Conservation (phyloP, 2,113 vertebrate genomes). For the Hemiprocne comata region DNA sequence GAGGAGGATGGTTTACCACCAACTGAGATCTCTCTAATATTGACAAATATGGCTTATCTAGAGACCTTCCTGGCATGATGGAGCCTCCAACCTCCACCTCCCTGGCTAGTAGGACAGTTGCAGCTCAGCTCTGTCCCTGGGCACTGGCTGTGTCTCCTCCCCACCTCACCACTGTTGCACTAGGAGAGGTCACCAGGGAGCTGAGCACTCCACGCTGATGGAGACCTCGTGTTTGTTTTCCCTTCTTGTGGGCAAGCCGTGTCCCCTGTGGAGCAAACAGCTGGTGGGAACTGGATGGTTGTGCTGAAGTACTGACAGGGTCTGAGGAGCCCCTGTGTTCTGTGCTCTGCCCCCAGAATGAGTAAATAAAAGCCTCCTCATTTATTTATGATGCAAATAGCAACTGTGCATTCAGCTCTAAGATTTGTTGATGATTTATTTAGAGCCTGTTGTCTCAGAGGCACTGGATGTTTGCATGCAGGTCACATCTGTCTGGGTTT, state of each 20-base stretch:
- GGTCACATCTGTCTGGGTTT: conserved; percentile 62
- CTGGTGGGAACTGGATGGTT: neutral
- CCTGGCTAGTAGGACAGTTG: neutral
- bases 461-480: conserved; percentile 62
- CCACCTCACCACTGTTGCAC: neutral
- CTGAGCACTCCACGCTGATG: rapidly evolving
- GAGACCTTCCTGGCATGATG: neutral
- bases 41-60: neutral
- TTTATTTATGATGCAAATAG: conserved; percentile 89
- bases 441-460: conserved; percentile 73
- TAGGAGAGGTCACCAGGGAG: neutral
- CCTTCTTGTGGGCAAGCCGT: neutral
- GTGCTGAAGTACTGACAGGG: neutral
- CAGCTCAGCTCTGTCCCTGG: neutral
- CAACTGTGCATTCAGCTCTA: conserved; percentile 73
- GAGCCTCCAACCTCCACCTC: neutral
- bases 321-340: neutral
- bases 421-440: conserved; percentile 87
- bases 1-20: neutral
- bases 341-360: conserved; percentile 16
- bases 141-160: neutral
- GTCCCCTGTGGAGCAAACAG: neutral
- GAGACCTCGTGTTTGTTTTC: neutral
- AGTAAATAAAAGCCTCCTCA: conserved; percentile 81
- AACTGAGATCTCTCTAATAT: neutral